A percentile compares a stretch with the other conserved stretches of the same genome.
These are phyloP conservation scores for Formicarius rufipectus DNA, from an alignment of 2,113 vertebrate species.

Conservation along the genomic window DNA sequence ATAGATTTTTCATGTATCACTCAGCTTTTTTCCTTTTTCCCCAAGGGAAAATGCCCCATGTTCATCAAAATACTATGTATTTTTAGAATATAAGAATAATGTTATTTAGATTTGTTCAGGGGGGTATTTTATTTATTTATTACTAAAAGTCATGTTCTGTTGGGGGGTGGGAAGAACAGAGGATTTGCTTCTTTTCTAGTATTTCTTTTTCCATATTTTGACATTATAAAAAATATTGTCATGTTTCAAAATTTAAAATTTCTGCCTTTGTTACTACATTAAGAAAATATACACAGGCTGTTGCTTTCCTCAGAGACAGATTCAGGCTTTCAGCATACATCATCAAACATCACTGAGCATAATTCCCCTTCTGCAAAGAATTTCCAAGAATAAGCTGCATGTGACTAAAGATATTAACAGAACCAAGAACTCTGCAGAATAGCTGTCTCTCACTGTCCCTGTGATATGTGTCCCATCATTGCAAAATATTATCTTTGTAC, in stretches of 20 bases:
- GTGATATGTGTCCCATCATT: not conserved
- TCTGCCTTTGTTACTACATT: not conserved
- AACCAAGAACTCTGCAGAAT: not conserved
- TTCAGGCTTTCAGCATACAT: not conserved
- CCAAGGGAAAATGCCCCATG: not conserved
- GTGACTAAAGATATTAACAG: not conserved
- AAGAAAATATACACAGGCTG: not conserved
- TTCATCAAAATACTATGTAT: not conserved
- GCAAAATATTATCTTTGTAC: not conserved
- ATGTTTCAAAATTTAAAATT: not conserved
- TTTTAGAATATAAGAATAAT: not conserved
- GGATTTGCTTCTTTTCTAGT: not conserved
- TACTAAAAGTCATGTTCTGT: not conserved
- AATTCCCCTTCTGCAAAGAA: not conserved
- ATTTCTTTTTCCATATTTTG: not conserved
- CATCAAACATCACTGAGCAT: not conserved
- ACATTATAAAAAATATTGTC: not conserved
- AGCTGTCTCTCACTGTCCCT: not conserved
- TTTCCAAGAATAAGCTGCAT: not conserved
- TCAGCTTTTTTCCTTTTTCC: not conserved
- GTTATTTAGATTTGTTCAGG: fast-evolving
- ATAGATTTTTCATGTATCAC: not conserved
- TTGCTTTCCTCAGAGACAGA: not conserved
- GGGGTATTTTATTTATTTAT: fast-evolving
- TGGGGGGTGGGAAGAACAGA: fast-evolving